Evolutionary conservation across 2,113 vertebrate species (phyloP), one percentile per base, ranked within the genome.

Genomic region (Notarius quadriscutis): DNA sequence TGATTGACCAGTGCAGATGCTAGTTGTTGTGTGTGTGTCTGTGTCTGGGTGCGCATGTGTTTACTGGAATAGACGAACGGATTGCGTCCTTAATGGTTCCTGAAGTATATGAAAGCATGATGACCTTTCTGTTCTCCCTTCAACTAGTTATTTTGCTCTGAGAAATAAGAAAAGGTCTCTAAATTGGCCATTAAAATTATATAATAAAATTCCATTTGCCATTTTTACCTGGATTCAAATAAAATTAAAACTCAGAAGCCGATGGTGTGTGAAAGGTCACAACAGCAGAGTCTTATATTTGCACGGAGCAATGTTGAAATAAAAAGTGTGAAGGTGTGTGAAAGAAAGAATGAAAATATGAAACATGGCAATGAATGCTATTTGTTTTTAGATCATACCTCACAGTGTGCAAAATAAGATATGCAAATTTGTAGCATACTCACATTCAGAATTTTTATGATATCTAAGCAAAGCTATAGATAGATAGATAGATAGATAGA

Each of bases 51-150:
- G 48, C 82, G 51, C 58, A 9, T 80, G 48, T 83, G 15, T 72
- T 63, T 69, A 48, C 18, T 84, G 63, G 60, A 58, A 62, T 50
- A n/a, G 55, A 58, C n/a, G 12, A 71, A 84, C 34, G 15, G 7
- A 72, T 18, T 58, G 57, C 58, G 50, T 25, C 30, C 22, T 41
- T 82, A 82, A 82, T 82, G 80, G 30, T 48, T 82, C 80, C 80
- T 63, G 30, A 48, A 82, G 34, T 82, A 82, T 48, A 22, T 80
- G 78, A 80, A 34, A 57, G 53, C 78, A 80, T 80, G 55, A 62
- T 60, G 55, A 81, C 57, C 57, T 82, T 63, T 82, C 57, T 48
- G 22, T 63, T 82, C 15, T 58, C 2, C 41, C 18, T 55, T 53
- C 14, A 80, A 80, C 48, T 51, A 79, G n/a, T 79, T 57, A 57